These are phyloP conservation scores for Loriculus beryllinus DNA, from an alignment of 2,797 vertebrate genomes.

Conservation along the genomic window DNA sequence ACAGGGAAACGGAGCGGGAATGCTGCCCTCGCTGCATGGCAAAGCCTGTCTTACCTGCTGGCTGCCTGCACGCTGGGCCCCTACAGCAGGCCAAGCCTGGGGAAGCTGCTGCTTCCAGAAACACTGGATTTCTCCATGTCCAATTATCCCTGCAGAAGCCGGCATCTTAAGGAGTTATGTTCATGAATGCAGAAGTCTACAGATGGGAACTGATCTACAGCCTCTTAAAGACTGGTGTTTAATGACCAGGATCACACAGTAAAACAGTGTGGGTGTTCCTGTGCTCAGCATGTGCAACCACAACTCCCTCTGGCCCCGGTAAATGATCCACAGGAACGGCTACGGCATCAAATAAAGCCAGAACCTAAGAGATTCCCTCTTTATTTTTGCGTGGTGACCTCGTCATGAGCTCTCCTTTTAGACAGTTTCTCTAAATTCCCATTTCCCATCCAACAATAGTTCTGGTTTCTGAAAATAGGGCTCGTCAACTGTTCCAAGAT, in stretches of 20 bases:
- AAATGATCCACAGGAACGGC: accelerated
- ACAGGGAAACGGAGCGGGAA: neutral
- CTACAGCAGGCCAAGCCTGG: neutral
- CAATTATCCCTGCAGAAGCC: neutral
- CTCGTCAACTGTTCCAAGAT: neutral
- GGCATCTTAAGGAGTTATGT: neutral
- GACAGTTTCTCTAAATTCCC: neutral
- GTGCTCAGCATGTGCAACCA: accelerated
- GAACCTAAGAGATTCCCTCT: accelerated
- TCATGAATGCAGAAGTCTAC: accelerated
- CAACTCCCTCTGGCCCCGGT: too few species aligned
- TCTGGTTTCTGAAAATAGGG: accelerated
- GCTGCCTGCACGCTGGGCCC: neutral
- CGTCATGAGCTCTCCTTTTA: neutral
- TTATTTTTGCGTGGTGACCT: neutral
- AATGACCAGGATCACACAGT: accelerated
- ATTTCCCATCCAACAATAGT: neutral
- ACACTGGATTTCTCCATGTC: neutral
- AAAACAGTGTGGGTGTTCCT: accelerated
- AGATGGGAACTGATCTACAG: neutral
- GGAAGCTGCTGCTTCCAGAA: neutral
- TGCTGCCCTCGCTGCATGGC: neutral
- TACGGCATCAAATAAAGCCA: neutral
- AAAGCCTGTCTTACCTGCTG: neutral
- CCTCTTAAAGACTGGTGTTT: neutral